phyloP scores from a whole-genome alignment of 2,888 invertebrate genomes.

The Microctonus aethiopoides region DNA sequence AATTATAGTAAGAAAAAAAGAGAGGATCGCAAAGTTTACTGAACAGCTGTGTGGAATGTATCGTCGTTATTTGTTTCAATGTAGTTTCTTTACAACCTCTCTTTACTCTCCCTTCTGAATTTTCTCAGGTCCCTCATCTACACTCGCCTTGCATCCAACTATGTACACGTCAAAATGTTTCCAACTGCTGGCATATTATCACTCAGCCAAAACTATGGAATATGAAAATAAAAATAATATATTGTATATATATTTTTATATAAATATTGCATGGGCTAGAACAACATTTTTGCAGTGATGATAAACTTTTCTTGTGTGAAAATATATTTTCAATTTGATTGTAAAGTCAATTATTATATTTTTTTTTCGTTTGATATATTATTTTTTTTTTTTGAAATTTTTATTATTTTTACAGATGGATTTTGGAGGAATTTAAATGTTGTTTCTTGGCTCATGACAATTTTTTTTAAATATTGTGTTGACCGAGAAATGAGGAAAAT shows the following conservation, averaged over 20 bases:
- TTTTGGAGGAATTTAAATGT: neutral
- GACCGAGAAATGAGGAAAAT: neutral
- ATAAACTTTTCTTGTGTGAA: too few relatives aligned
- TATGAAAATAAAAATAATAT: neutral
- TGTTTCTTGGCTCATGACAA: neutral
- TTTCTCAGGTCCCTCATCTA: neutral
- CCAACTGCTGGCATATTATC: neutral
- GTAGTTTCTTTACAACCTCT: conserved; percentile 40
- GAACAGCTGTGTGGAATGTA: conserved; percentile 59
- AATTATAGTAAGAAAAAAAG: conserved; percentile 29
- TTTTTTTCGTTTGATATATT: neutral
- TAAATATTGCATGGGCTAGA: too few relatives aligned
- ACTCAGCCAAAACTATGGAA: neutral
- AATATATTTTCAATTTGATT: too few relatives aligned
- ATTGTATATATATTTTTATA: neutral
- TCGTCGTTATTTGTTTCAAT: conserved; percentile 56
- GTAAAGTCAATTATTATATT: too few relatives aligned
- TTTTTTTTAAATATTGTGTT: neutral
- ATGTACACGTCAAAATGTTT: neutral
- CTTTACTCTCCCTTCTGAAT: neutral
- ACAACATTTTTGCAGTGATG: too few relatives aligned
- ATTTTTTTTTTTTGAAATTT: neutral
- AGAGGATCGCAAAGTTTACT: conserved; percentile 47
- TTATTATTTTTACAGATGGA: too few relatives aligned
- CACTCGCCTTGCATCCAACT: neutral